These are phyloP conservation scores for Antennarius striatus DNA, from an alignment of 2,113 vertebrate species.

Conservation along the genomic window DNA sequence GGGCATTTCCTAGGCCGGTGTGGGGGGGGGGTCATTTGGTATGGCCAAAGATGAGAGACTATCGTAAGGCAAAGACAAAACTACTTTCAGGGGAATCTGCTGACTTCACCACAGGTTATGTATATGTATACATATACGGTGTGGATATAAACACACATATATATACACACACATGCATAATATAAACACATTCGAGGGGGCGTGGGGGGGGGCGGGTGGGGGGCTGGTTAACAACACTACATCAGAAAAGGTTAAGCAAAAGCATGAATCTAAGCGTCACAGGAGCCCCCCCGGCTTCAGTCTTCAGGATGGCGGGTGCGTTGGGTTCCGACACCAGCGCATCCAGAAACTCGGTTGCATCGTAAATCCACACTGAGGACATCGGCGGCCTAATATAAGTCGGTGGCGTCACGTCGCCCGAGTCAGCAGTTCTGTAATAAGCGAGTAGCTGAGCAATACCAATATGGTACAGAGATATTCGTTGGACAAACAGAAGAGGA, in stretches of 20 bases:
- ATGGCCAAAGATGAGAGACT: slow-evolving; percentile 65
- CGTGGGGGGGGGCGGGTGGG: slow-evolving; percentile 46
- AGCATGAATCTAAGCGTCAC: slow-evolving; percentile 72
- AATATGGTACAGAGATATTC: slow-evolving; percentile 87
- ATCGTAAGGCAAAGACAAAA: slow-evolving; percentile 80
- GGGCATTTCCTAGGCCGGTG: slow-evolving; percentile 14
- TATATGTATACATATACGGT: slow-evolving; percentile 83
- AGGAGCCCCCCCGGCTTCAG: slow-evolving; percentile 63
- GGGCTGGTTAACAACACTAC: slow-evolving; percentile 78
- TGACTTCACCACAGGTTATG: slow-evolving; percentile 78
- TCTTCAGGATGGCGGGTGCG: slow-evolving; percentile 58
- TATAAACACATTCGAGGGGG: slow-evolving; percentile 78
- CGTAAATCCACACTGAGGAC: slow-evolving; percentile 77
- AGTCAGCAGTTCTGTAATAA: slow-evolving; percentile 73
- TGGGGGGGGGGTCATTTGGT: slow-evolving; percentile 46
- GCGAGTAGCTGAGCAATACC: slow-evolving; percentile 84
- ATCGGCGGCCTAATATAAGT: slow-evolving; percentile 74
- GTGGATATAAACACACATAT: slow-evolving; percentile 82
- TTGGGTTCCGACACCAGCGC: slow-evolving; percentile 51
- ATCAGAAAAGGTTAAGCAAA: slow-evolving; percentile 79
- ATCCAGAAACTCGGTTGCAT: slow-evolving; percentile 65
- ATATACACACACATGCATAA: slow-evolving; percentile 82
- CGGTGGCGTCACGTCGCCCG: slow-evolving; percentile 66
- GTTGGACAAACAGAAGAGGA: slow-evolving; percentile 68
- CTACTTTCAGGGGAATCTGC: slow-evolving; percentile 73